Evolutionary conservation across 2,888 invertebrate species (phyloP).

Genomic region (Diplolepis rosae): DNA sequence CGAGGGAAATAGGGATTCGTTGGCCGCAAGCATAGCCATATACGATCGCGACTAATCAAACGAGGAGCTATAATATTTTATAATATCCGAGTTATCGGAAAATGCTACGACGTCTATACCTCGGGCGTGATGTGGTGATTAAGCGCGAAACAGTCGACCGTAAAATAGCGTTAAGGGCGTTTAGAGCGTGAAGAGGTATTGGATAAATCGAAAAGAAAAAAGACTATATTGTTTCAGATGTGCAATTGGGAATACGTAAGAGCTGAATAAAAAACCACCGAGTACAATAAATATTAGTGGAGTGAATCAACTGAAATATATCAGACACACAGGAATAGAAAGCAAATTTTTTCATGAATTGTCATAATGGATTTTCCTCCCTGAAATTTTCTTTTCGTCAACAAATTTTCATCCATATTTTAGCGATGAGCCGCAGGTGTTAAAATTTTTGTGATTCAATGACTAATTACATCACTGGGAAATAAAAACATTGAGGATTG

Average conservation of each 20-base stretch:
- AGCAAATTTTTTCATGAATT: neutral
- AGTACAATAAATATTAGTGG: slow-evolving; percentile 8
- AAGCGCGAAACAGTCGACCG: slow-evolving; percentile 21
- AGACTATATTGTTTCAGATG: slow-evolving; percentile 6
- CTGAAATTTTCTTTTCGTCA: neutral
- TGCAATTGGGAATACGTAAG: neutral
- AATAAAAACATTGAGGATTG: too few species aligned
- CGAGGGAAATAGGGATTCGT: slow-evolving; percentile 16
- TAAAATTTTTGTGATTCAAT: too few species aligned
- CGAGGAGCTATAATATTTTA: slow-evolving; percentile 30
- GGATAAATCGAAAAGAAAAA: slow-evolving; percentile 6
- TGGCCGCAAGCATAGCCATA: slow-evolving; percentile 14
- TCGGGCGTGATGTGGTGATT: slow-evolving; percentile 13
- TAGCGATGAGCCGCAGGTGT: too few species aligned
- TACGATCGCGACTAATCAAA: slow-evolving; percentile 27
- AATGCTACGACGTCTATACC: slow-evolving; percentile 20
- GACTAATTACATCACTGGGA: too few species aligned
- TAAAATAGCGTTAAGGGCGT: slow-evolving; percentile 21
- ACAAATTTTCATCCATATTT: neutral
- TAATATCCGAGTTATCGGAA: slow-evolving; percentile 30
- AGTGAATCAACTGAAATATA: slow-evolving; percentile 5
- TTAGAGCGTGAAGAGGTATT: neutral
- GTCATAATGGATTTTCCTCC: neutral
- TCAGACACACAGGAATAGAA: neutral
- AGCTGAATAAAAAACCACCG: neutral